phyloP scores from a whole-genome alignment of 2,888 invertebrate species.

The Coelopa pilipes region DNA sequence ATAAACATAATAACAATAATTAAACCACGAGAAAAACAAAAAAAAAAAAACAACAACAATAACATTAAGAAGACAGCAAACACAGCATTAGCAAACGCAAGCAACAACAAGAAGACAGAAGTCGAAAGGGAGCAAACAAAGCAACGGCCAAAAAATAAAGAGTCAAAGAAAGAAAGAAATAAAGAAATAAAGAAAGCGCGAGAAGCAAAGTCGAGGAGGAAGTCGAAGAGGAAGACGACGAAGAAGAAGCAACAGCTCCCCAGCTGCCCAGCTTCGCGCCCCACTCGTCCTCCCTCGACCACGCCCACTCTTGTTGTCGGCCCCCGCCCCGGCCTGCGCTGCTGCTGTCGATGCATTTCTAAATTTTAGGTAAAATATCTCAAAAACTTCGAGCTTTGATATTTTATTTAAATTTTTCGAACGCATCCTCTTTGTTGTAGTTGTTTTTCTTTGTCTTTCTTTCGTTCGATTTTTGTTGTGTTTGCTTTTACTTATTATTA shows the following conservation, averaged over 20 bases:
- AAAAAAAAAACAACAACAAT: too few relatives aligned
- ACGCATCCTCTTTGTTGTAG: neutral
- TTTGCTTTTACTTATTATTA: too few relatives aligned
- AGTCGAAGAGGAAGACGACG: neutral
- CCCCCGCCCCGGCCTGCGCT: conserved; percentile 5
- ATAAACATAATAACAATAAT: too few relatives aligned
- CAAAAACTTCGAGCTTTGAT: conserved; percentile 50
- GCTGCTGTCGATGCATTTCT: conserved; percentile 31
- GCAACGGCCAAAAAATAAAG: too few relatives aligned
- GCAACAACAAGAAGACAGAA: too few relatives aligned
- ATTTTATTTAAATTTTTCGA: conserved; percentile 29
- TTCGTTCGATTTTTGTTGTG: neutral
- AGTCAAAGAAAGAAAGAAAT: too few relatives aligned
- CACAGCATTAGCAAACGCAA: too few relatives aligned
- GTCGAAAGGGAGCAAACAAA: too few relatives aligned
- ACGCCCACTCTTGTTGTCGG: neutral
- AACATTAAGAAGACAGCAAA: too few relatives aligned
- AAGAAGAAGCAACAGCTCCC: conserved; percentile 43
- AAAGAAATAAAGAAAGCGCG: too few relatives aligned
- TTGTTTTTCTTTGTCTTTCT: neutral
- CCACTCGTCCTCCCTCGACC: conserved; percentile 17
- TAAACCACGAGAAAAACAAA: too few relatives aligned
- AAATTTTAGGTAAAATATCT: conserved; percentile 63
- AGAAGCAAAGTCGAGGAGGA: too few relatives aligned
- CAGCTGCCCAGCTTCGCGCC: conserved; percentile 19